Evolutionary conservation across 2,888 invertebrate species (phyloP).

Genomic region (Marasmarcha lunaedactyla): DNA sequence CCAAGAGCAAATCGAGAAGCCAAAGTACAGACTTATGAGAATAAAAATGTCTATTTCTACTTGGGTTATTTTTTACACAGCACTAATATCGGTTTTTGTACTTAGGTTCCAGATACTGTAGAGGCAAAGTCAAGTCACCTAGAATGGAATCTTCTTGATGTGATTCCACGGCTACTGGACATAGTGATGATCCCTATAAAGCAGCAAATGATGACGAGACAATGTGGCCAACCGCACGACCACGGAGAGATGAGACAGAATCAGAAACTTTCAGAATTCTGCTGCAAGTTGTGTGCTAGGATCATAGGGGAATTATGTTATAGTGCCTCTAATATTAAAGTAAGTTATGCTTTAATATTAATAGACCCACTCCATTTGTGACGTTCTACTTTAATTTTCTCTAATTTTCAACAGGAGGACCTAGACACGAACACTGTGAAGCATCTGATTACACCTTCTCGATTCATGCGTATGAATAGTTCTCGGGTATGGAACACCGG

Average conservation of each 20-base stretch:
- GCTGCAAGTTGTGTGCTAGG: constrained; percentile 83
- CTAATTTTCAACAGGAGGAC: constrained; percentile 69
- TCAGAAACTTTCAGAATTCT: constrained; percentile 73
- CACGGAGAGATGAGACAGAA: constrained; percentile 63
- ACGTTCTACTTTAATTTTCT: no score
- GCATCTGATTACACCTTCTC: constrained; percentile 86
- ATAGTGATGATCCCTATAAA: constrained; percentile 85
- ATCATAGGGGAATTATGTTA: constrained; percentile 86
- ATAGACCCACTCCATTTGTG: no score
- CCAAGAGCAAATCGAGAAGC: constrained; percentile 38
- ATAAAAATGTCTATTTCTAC: no score
- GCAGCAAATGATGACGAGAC: constrained; percentile 58
- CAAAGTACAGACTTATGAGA: no score
- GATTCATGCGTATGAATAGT: constrained; percentile 91
- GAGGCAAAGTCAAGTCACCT: constrained; percentile 20
- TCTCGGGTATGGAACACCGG: constrained; percentile 97
- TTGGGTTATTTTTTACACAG: no score
- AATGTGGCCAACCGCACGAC: constrained; percentile 51
- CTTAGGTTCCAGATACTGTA: no score
- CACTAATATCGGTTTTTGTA: no score
- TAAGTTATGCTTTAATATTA: constrained; percentile 21
- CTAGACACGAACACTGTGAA: constrained; percentile 78
- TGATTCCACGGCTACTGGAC: constrained; percentile 83
- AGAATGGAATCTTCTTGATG: constrained; percentile 82
- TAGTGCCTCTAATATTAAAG: constrained; percentile 37